phyloP scores from a whole-genome alignment of 2,888 invertebrate genomes.

The Nomada lathburiana region DNA sequence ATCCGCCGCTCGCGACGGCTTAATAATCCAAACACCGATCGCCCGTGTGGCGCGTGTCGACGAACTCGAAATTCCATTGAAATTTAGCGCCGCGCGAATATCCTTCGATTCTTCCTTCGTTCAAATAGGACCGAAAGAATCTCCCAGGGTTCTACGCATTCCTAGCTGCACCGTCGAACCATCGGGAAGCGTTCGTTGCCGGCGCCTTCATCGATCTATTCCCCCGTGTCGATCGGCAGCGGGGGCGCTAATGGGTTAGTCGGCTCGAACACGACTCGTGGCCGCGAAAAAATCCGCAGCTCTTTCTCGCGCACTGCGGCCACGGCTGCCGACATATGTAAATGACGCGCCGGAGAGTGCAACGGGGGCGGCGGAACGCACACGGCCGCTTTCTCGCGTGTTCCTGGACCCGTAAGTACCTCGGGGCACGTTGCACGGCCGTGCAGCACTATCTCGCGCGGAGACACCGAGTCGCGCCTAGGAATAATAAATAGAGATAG shows the following conservation, averaged over 20 bases:
- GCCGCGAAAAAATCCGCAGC: conserved; percentile 58
- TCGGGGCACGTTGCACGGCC: conserved; percentile 22
- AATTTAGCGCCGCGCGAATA: no score
- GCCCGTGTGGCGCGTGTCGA: no score
- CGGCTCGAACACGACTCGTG: conserved; percentile 62
- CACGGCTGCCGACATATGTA: conserved; percentile 50
- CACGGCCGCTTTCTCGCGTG: conserved; percentile 38
- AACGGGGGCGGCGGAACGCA: conserved; percentile 32
- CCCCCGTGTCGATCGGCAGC: conserved; percentile 71
- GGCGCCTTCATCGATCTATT: conserved; percentile 71
- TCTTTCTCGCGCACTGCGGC: conserved; percentile 5
- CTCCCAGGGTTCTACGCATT: no score
- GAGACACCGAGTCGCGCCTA: conserved; percentile 72
- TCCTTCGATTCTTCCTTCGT: no score
- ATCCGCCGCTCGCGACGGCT: neutral
- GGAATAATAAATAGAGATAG: conserved; percentile 82
- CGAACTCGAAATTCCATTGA: no score
- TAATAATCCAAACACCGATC: neutral
- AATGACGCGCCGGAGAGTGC: conserved; percentile 34
- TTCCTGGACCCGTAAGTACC: conserved; percentile 40
- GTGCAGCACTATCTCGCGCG: conserved; percentile 53
- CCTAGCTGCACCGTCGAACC: neutral
- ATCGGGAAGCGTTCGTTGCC: conserved; percentile 54
- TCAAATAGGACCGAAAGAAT: no score
- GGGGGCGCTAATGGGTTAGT: conserved; percentile 72